A percentile compares a stretch with the other conserved stretches of the same genome.
Evolutionary conservation across 2,888 invertebrate genomes (phyloP).

Genomic region (Lepetodrilus schrolli): DNA sequence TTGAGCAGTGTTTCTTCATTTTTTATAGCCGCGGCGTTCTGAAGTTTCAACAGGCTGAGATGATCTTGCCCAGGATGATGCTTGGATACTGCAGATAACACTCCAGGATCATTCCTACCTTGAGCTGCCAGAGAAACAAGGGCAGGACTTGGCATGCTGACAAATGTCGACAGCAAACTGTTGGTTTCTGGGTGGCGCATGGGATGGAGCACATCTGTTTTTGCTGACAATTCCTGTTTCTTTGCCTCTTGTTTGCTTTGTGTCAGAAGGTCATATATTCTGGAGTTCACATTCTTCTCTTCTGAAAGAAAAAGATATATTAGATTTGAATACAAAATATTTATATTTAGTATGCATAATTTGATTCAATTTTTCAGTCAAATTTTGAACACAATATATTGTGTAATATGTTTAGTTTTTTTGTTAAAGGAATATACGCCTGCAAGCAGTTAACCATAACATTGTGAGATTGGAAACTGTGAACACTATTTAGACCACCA

Average conservation of each 20-base stretch:
- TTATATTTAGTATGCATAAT: background rate
- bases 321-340: background rate
- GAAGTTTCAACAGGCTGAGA: background rate
- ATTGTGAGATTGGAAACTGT: too few relatives aligned
- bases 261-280: conserved; percentile 3
- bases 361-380: too few relatives aligned
- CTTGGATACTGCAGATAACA: background rate
- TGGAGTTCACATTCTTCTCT: conserved; percentile 14
- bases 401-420: too few relatives aligned
- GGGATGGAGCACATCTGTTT: background rate
- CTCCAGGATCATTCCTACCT: background rate
- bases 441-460: too few relatives aligned
- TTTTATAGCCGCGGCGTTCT: background rate
- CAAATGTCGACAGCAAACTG: conserved; percentile 1
- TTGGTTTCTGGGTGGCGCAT: background rate
- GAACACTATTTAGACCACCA: too few relatives aligned
- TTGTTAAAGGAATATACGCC: too few relatives aligned
- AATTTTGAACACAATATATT: too few relatives aligned
- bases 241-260: background rate
- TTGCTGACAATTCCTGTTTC: background rate
- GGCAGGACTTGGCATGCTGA: conserved; percentile 19
- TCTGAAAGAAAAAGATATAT: background rate
- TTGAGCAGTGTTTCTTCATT: background rate
- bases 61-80: conserved; percentile 10
- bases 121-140: conserved; percentile 8